phyloP scores from a whole-genome alignment of 2,113 vertebrate genomes.

The Corapipo altera region DNA sequence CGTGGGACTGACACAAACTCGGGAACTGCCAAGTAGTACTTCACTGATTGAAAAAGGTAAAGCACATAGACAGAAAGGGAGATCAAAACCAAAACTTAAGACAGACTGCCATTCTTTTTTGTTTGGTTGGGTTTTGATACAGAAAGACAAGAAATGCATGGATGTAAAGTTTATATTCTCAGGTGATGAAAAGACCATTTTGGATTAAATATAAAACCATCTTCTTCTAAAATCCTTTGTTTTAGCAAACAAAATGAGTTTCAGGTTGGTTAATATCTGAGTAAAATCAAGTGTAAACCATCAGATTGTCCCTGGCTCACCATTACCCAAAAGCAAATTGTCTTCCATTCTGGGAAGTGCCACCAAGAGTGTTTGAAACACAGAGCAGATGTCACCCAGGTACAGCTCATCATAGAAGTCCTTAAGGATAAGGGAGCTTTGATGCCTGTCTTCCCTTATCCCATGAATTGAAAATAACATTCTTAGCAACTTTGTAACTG shows the following conservation, averaged over 20 bases:
- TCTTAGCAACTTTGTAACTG: background rate
- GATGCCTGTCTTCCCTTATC: background rate
- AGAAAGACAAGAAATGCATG: background rate
- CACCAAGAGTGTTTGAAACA: background rate
- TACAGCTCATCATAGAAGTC: background rate
- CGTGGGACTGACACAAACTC: background rate
- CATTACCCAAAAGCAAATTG: background rate
- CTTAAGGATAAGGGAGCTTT: background rate
- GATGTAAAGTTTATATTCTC: background rate
- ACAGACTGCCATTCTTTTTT: background rate
- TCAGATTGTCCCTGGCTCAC: background rate
- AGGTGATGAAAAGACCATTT: background rate
- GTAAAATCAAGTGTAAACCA: background rate
- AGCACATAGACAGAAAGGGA: background rate
- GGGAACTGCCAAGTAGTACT: background rate
- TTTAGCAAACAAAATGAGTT: background rate
- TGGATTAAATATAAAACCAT: background rate
- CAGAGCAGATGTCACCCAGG: background rate
- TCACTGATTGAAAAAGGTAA: background rate
- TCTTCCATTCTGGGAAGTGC: background rate
- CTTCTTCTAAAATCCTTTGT: background rate
- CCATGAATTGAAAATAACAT: background rate
- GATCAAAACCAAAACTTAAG: background rate
- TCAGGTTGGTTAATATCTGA: background rate
- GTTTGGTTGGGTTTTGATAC: background rate